A percentile compares a stretch with the other conserved stretches of the same genome.
Evolutionary conservation across 2,113 vertebrate species (phyloP).

Genomic region (Nycticorax nycticorax): DNA sequence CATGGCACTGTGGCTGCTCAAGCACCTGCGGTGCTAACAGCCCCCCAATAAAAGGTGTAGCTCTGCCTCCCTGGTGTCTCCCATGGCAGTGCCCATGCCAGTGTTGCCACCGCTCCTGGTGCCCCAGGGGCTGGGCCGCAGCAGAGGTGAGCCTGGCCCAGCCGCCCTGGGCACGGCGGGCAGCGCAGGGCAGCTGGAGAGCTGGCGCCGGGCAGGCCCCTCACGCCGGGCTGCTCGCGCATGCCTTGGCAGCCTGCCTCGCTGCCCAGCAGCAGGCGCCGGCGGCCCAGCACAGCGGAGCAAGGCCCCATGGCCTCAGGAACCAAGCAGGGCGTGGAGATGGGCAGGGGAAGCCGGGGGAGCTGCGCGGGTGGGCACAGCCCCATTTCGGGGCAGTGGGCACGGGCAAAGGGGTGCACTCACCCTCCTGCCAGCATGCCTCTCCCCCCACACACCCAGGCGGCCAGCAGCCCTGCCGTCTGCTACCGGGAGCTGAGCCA

Average conservation of each 20-base stretch:
- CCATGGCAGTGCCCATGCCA: rapidly evolving
- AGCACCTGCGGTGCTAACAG: conserved; percentile 76
- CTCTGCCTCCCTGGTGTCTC: neutral
- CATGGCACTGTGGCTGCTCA: conserved; percentile 85
- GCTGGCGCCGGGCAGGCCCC: neutral
- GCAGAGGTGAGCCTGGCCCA: neutral
- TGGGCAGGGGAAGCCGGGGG: neutral
- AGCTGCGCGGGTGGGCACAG: neutral
- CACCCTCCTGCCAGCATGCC: rapidly evolving
- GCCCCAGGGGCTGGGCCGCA: rapidly evolving
- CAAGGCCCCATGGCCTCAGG: neutral
- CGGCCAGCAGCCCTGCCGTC: conserved; percentile 64
- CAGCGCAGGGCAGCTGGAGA: neutral
- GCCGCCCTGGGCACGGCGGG: rapidly evolving
- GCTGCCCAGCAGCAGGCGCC: rapidly evolving
- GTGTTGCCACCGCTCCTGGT: rapidly evolving
- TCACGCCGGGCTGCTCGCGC: neutral
- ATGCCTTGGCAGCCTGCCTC: neutral
- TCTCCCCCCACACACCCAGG: conserved; percentile 45
- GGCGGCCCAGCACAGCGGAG: rapidly evolving
- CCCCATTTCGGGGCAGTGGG: neutral
- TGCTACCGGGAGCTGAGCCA: conserved; percentile 85
- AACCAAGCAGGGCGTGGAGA: rapidly evolving
- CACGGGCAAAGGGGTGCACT: neutral
- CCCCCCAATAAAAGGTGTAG: neutral